Evolutionary conservation across 2,113 vertebrate genomes (phyloP).

Genomic region (Brachionichthys hirsutus): DNA sequence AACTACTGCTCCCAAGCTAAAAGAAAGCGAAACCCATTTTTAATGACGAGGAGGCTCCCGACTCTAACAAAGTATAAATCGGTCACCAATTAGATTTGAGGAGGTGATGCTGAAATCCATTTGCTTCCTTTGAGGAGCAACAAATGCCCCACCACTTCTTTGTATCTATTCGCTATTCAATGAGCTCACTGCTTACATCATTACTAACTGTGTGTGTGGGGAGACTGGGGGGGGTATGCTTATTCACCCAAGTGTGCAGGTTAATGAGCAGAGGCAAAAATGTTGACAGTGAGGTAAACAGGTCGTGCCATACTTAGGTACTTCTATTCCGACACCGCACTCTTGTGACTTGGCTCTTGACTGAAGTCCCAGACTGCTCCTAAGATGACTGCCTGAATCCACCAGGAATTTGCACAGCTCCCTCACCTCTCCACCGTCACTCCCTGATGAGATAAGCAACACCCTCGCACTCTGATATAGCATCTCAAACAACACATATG

Average conservation of each 20-base stretch:
- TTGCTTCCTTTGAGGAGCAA: slow-evolving; percentile 47
- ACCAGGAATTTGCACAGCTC: slow-evolving; percentile 53
- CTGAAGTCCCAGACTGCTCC: slow-evolving; percentile 50
- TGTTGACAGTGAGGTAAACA: slow-evolving; percentile 75
- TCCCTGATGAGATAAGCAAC: slow-evolving; percentile 65
- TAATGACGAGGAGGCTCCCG: slow-evolving; percentile 51
- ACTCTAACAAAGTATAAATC: slow-evolving; percentile 61
- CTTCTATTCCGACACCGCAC: slow-evolving; percentile 62
- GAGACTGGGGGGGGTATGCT: slow-evolving; percentile 11
- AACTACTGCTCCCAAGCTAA: slow-evolving; percentile 58
- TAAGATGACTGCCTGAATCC: slow-evolving; percentile 38
- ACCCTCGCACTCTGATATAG: slow-evolving; percentile 66
- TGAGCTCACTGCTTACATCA: slow-evolving; percentile 24
- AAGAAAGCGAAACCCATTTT: slow-evolving; percentile 65
- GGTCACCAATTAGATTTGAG: slow-evolving; percentile 65
- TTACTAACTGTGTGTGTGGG: slow-evolving; percentile 46
- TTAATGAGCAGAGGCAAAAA: slow-evolving; percentile 74
- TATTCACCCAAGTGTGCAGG: slow-evolving; percentile 53
- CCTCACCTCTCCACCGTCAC: slow-evolving; percentile 52
- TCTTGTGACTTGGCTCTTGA: slow-evolving; percentile 32
- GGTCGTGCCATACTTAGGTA: slow-evolving; percentile 46
- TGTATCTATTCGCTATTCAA: slow-evolving; percentile 47
- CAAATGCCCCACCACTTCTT: slow-evolving; percentile 30
- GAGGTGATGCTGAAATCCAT: slow-evolving; percentile 57
- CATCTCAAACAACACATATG: slow-evolving; percentile 69